Base-by-base conservation (phyloP, 2,797 vertebrate genomes). In the Chanos chanos region DNA sequence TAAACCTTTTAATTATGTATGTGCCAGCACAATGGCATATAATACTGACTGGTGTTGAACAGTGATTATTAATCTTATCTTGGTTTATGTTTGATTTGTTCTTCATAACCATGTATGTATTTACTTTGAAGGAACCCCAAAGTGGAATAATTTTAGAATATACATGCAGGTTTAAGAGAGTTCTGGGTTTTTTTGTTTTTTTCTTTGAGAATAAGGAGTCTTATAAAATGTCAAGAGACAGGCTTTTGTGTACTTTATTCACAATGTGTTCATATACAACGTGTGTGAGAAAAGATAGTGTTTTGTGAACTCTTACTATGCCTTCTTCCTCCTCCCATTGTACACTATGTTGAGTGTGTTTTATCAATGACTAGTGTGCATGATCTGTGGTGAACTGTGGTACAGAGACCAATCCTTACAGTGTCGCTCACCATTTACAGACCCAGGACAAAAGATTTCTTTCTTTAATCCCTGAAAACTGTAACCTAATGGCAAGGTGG, bases 331-430 rank as follows among this genome's bases (percentile, higher is more conserved):
- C 47, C 25, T 75, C n/a, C 49, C 27, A 53, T 70, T 48, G 59
- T 82, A 98, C 95, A 98, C 96, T 61, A 54, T 4, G 48, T 64
- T 67, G 19, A 1, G 57, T 67, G 22, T 7, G 22, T 60, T 37
- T 36, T 60, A 41, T 15, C 51, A 55, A 25, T 62, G 56, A 53
- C 44, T 50, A 55, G 28, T 68, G 65, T 65, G n/a, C n/a, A n/a
- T n/a, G n/a, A n/a, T n/a, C n/a, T n/a, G n/a, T n/a, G n/a, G 68
- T 61, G 65, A 62, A 62, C 44, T 36, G 44, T 68, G 51, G 19
- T 43, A 24, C 28, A n/a, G 50, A 33, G 25, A 41, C 41, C 19
- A 45, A 22, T 13, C 21, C 30, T 18, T 25, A 18, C 18, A 22
- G n/a, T 31, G 25, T 30, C 19, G 28, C 15, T 31, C 49, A 31